Percentiles rank a stretch among this genome's conserved stretches.
These are phyloP conservation scores for Nomada ferruginata DNA, from an alignment of 2,888 invertebrate genomes.

Conservation along the genomic window DNA sequence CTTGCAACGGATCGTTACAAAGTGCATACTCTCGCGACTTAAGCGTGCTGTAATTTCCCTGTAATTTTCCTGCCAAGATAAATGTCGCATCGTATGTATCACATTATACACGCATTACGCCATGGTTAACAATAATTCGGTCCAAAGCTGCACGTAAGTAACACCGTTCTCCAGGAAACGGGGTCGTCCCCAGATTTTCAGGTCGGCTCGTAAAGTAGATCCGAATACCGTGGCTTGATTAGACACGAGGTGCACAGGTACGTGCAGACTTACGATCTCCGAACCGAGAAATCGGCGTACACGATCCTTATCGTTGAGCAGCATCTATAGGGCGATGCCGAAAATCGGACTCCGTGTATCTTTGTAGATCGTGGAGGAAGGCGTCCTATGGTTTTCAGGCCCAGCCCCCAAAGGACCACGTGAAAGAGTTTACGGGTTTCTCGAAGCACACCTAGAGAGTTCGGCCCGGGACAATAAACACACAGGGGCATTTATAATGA, in stretches of 20 bases:
- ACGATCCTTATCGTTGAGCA: constrained; percentile 59
- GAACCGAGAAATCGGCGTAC: constrained; percentile 68
- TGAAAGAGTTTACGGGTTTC: constrained; percentile 65
- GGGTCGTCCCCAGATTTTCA: background rate
- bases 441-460: constrained; percentile 72
- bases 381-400: constrained; percentile 68
- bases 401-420: constrained; percentile 52
- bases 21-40: too few relatives aligned
- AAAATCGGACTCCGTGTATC: constrained; percentile 65
- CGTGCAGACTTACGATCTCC: constrained; percentile 59
- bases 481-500: constrained; percentile 76
- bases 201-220: constrained; percentile 38
- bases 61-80: too few relatives aligned
- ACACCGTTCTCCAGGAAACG: background rate
- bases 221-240: constrained; percentile 53
- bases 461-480: constrained; percentile 71
- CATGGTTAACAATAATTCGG: constrained; percentile 5
- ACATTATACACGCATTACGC: background rate
- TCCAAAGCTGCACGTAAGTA: background rate
- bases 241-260: constrained; percentile 44
- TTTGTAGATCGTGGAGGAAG: constrained; percentile 53
- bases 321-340: constrained; percentile 64
- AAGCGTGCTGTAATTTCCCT: background rate
- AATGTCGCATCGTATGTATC: background rate
- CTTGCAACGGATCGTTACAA: too few relatives aligned